phyloP scores from a whole-genome alignment of 2,113 vertebrate genomes.

The Taurulus bubalis region DNA sequence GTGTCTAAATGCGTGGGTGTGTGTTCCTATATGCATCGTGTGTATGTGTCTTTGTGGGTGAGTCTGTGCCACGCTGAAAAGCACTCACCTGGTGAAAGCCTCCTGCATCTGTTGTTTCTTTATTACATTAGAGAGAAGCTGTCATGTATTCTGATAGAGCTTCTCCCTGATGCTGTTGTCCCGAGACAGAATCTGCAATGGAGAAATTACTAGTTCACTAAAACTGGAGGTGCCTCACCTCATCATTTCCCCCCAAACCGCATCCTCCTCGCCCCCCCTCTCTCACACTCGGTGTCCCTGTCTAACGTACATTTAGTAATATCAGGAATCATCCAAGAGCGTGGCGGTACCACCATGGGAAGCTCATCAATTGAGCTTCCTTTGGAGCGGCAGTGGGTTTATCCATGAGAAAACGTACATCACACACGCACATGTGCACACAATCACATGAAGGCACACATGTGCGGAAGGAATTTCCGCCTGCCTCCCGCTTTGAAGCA shows the following conservation, averaged over 20 bases:
- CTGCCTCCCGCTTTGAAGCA: slow-evolving; percentile 67
- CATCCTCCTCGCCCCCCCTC: background rate
- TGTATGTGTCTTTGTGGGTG: background rate
- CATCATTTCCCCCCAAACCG: background rate
- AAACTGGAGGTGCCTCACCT: slow-evolving; percentile 22
- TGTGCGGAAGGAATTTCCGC: slow-evolving; percentile 53
- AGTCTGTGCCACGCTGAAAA: slow-evolving; percentile 9
- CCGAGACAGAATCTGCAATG: background rate
- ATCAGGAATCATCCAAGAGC: slow-evolving; percentile 38
- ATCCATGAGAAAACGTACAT: slow-evolving; percentile 55
- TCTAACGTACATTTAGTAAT: slow-evolving; percentile 42
- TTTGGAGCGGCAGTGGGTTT: slow-evolving; percentile 42
- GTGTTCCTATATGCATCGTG: background rate
- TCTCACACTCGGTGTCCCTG: background rate
- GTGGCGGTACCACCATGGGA: slow-evolving; percentile 26
- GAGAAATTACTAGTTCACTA: slow-evolving; percentile 18
- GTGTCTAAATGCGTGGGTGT: background rate
- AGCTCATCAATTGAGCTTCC: slow-evolving; percentile 52
- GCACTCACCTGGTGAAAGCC: slow-evolving; percentile 44
- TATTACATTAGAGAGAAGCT: slow-evolving; percentile 45
- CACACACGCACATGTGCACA: slow-evolving; percentile 38
- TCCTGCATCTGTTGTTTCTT: slow-evolving; percentile 43
- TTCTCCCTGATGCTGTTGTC: background rate
- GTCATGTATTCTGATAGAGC: slow-evolving; percentile 34
- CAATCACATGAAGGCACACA: slow-evolving; percentile 47